Base-by-base conservation (phyloP, 1,140 invertebrate species). In the Drosophila sproati region DNA sequence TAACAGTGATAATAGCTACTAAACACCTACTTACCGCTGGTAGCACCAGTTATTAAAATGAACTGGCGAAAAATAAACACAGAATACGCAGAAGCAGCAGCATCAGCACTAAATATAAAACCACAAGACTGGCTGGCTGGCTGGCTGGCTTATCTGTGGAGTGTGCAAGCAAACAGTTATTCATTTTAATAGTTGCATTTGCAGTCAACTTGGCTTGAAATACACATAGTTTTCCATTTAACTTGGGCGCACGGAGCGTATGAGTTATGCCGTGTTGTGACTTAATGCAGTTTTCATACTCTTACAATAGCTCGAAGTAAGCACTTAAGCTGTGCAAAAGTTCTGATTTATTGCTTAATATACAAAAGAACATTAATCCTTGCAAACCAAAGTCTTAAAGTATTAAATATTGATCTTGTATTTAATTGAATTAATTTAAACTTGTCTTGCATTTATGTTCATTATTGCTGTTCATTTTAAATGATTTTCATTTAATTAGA, bases 21-120 rank as follows among this genome's bases (percentile, higher is more conserved):
- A 88, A 88, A 89, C 85, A 88, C 77, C 80, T 81, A 89, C 73
- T 88, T 80, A 83, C 64, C 77, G 67, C 45, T 70, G 45, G 56
- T 47, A 67, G 66, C 52, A 43, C 41, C 54, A 80, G 81, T 82
- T 82, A 80, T 85, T 85, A 85, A 85, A 71, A 69, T 60, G 54
- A 43, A 64, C 12, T 66, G 35, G 63, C 56, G 74, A 51, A 35
- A 20, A 69, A 31, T 35, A 29, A 37, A 10, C 43, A 12, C 12
- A 12, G 12, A 12, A 12, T 12, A 20, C 20, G 20, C 12, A 45
- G 63, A 6, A 62, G 41, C 48, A 68, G 64, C 55, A 41, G 66
- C 37, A 52, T 48, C 50, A 55, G 52, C 43, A 55, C 48, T 63
- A 71, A 55, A 71, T 63, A 71, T 64, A 39, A 71, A 64, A 50